These are phyloP conservation scores for Linurgus olivaceus DNA, from an alignment of 2,797 vertebrate genomes.

Conservation along the genomic window DNA sequence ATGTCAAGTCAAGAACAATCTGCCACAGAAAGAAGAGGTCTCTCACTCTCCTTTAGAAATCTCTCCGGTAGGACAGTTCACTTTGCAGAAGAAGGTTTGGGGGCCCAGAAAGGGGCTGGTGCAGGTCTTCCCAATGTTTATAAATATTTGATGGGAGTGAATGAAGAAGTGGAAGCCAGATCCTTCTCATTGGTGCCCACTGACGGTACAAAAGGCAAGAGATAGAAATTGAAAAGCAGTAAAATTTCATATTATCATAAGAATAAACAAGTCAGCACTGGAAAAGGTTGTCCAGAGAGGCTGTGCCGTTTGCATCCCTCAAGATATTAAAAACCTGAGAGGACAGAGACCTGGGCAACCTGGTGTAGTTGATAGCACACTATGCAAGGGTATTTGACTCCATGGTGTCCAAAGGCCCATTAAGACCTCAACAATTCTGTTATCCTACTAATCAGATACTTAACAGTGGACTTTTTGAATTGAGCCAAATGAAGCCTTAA, in stretches of 20 bases:
- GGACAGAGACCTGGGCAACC: background rate
- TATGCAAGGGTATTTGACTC: background rate
- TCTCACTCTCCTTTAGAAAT: background rate
- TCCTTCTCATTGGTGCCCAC: background rate
- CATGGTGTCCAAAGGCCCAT: background rate
- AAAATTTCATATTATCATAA: background rate
- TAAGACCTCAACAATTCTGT: fast-evolving
- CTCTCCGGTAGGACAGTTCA: background rate
- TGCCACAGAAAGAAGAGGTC: background rate
- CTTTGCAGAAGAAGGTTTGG: background rate
- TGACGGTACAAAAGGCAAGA: background rate
- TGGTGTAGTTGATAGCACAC: background rate
- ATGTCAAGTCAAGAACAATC: background rate
- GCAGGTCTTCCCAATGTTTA: background rate
- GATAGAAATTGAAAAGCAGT: background rate
- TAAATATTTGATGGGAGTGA: background rate
- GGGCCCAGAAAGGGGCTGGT: background rate
- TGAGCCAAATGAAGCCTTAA: background rate
- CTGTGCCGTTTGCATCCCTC: background rate
- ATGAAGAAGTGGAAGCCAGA: background rate
- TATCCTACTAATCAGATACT: background rate
- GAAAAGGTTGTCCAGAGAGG: background rate
- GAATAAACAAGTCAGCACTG: background rate
- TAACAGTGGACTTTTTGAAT: background rate
- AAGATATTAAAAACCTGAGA: background rate